Evolutionary conservation across 2,888 invertebrate species (phyloP), one percentile per base, ranked within the genome.

Genomic region (Drosophila quinaria): DNA sequence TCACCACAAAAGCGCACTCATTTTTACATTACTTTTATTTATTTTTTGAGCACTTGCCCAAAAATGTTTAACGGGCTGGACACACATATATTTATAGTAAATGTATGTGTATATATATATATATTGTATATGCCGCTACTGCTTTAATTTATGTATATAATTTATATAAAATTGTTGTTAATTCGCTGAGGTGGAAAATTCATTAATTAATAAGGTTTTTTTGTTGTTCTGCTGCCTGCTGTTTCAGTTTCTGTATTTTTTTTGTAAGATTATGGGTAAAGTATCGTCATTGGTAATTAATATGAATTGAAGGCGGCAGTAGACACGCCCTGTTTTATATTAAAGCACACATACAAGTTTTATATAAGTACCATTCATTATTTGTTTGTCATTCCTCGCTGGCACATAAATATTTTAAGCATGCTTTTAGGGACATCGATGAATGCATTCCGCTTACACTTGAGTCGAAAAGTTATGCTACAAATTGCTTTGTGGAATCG

Each of bases 131-230:
- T 78, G 81, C 73, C 46, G 62, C 78, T 78, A 80, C 78, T 64
- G 67, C 62, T 78, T 72, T 67, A 22, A 59, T 70, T 46, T 81
- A 80, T 80, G 67, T 87, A 82, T 78, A 89, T 82, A 75, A 77
- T 88, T 76, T 78, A 74, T 87, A 82, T 88, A 87, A 87, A 87
- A 89, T 85, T 90, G 81, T 87, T 89, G 88, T 84, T 81, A 90
- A 81, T 82, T 90, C 90, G 84, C 90, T 90, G 90, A 90, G 90
- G 89, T 90, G 90, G 91, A 90, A 90, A 90, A 90, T 90, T 91
- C 90, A 70, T 90, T 81, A 83, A 87, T 85, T 91, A 85, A 87
- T 80, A 89, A 90, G 87, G 89, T 89, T 85, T 80, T 81, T 25
- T 80, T 90, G 83, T 88, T 79, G 77, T 37, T 70, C 66, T 75